Evolutionary conservation across 30 jellyfish, hydroid and myxozoan genomes (phyloP), one percentile per base, ranked within the genome.

Genomic region (Aurelia sp.): DNA sequence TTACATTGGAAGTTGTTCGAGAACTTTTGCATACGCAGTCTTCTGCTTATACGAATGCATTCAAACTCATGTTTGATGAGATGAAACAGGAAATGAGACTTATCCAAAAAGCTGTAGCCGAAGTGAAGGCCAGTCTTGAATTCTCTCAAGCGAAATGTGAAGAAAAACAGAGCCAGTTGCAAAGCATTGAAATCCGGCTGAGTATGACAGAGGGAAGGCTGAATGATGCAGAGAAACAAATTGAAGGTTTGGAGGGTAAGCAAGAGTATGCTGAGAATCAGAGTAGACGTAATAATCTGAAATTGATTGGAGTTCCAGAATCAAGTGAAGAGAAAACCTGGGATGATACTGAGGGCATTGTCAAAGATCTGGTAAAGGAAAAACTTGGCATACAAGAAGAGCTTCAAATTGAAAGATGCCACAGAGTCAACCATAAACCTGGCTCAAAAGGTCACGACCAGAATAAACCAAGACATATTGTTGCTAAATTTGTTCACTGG

Each of bases 21-120:
- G 33, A 27, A 27, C 33, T 27, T 27, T 27, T 27, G 33, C 33
- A 27, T 2, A 27, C 33, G 33, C 33, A 27, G 33, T 27, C 33
- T 27, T 27, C 33, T 2, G 33, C 33, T 27, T 27, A 27, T 27
- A 27, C 33, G 77, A 41, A 62, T 38, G 24, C 71, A 47, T 35
- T 79, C 70, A 79, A 79, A 79, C 76, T 63, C 35, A 77, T 64
- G 81, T 79, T 63, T 79, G 81, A 64, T 63, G 89, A 79, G 80
- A 79, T 79, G 79, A 79, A 79, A 79, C 80, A 79, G 89, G 89
- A 79, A 63, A 79, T 79, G 80, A 79, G 89, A 64, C 80, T 62
- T 31, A 77, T 77, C 66, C 81, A 79, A 79, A 79, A 79, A 79
- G 89, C 61, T 79, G 80, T 63, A 38, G 89, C 89, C 80, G 55